Percentiles rank a stretch among this genome's conserved stretches.
phyloP scores from a whole-genome alignment of 1,140 invertebrate species.

The Bombus pascuorum region DNA sequence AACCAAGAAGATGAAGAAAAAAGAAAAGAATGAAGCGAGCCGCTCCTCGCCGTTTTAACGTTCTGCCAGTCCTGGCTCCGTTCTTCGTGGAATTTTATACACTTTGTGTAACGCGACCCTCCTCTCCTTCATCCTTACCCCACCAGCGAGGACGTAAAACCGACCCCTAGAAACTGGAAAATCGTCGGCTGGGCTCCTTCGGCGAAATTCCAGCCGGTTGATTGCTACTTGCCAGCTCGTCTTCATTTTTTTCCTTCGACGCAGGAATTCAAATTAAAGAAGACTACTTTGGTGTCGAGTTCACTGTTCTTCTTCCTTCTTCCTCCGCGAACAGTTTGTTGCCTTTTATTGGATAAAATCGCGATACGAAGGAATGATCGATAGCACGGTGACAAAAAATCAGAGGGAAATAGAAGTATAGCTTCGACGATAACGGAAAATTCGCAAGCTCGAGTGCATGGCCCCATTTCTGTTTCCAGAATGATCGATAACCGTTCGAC shows the following conservation, averaged over 20 bases:
- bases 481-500: slow-evolving; percentile 65
- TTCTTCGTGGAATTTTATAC: slow-evolving; percentile 49
- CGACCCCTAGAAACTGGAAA: slow-evolving; percentile 30
- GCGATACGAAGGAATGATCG: not conserved
- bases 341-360: not conserved
- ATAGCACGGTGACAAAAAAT: no score
- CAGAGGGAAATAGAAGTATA: no score
- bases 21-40: slow-evolving; percentile 29
- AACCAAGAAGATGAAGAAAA: slow-evolving; percentile 46
- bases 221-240: slow-evolving; percentile 17
- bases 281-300: not conserved
- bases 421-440: not conserved
- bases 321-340: not conserved
- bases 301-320: not conserved
- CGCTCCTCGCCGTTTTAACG: slow-evolving; percentile 44
- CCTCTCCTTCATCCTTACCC: not conserved
- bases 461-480: slow-evolving; percentile 1
- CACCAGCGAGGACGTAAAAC: not conserved
- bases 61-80: not conserved
- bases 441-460: not conserved
- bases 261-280: slow-evolving; percentile 10
- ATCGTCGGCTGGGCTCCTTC: not conserved
- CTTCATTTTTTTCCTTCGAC: not conserved
- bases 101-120: slow-evolving; percentile 30
- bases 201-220: slow-evolving; percentile 3